Evolutionary conservation across 1,140 invertebrate species (phyloP).

Genomic region (Battus philenor): DNA sequence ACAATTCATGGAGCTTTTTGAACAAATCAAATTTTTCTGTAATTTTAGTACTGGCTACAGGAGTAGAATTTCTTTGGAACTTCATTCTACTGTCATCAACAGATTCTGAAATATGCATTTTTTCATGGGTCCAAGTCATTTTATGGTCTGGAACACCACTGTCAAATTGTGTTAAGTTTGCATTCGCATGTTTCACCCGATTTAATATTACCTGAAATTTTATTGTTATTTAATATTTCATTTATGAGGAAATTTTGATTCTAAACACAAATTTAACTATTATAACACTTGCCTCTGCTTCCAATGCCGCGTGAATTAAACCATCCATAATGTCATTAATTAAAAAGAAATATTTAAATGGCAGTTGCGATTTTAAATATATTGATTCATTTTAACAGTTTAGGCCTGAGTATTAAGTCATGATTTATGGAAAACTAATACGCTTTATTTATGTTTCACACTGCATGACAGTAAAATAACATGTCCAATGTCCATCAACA

Average conservation of each 20-base stretch:
- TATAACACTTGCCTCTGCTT: slow-evolving; percentile 70
- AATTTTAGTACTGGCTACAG: slow-evolving; percentile 50
- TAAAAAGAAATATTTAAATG: slow-evolving; percentile 67
- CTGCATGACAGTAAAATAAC: slow-evolving; percentile 75
- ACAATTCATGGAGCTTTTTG: slow-evolving; percentile 78
- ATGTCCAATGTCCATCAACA: slow-evolving; percentile 72
- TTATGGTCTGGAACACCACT: slow-evolving; percentile 70
- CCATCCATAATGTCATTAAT: slow-evolving; percentile 76
- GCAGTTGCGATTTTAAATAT: slow-evolving; percentile 57
- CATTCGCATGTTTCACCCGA: slow-evolving; percentile 68
- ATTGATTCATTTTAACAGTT: slow-evolving; percentile 69
- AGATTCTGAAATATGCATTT: slow-evolving; percentile 65
- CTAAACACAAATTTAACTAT: slow-evolving; percentile 36
- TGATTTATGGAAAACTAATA: slow-evolving; percentile 71
- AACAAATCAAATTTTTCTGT: slow-evolving; percentile 77
- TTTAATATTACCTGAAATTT: slow-evolving; percentile 66
- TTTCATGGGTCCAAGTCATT: slow-evolving; percentile 74
- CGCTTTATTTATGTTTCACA: slow-evolving; percentile 76
- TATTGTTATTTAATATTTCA: slow-evolving; percentile 20
- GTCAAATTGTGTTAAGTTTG: slow-evolving; percentile 61
- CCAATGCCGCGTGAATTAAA: slow-evolving; percentile 76
- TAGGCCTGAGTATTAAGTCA: slow-evolving; percentile 72
- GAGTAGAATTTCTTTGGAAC: slow-evolving; percentile 62
- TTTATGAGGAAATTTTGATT: slow-evolving; percentile 8
- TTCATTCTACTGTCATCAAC: slow-evolving; percentile 68